Base-by-base conservation (phyloP, 2,888 invertebrate genomes). In the Caenorhabditis panamensis region DNA sequence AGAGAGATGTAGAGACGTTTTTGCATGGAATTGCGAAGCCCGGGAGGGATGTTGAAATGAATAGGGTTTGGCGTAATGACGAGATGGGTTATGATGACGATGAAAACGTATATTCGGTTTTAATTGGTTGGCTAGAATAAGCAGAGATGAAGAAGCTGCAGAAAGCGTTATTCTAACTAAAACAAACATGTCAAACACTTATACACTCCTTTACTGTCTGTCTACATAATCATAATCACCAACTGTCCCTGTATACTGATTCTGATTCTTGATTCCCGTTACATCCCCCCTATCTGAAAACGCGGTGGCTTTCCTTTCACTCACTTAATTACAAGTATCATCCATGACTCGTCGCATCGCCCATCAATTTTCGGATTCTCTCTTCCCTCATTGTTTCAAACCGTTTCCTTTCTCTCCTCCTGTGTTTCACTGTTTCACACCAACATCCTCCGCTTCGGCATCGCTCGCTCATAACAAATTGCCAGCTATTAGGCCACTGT, bases 401-500 rank as follows among this genome's bases (percentile, higher is more conserved):
- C 63, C 8, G 36, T 58, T 37, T 37, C 54, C 8, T 24, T 16
- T 56, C 56, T 11, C 28, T 31, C 49, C 49, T n/a, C 49, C 49
- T 2, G 20, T 36, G 24, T 36, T 28, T 59, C 31, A 37, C 49
- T 28, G 26, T 37, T 64, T 73, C 59, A 73, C 72, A 73, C 64
- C 58, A 24, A 53, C 59, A 31, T 31, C 31, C 31, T 31, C 49
- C 31, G 49, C 62, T 41, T 54, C 54, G 54, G 20, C 51, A 5
- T 47, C 41, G 51, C 44, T 11, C 66, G 63, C 73, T 73, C 66
- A 72, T 63, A 59, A 66, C 73, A 73, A 73, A 73, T 73, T 73
- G 73, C 64, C 64, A 73, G 73, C 73, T 73, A 73, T 73, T 73
- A 73, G 73, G 58, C n/a, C n/a, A 72, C 63, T 72, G 72, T 72